Evolutionary conservation across 2,113 vertebrate genomes (phyloP), one percentile per base, ranked within the genome.

Genomic region (Drymodes brunneopygia): DNA sequence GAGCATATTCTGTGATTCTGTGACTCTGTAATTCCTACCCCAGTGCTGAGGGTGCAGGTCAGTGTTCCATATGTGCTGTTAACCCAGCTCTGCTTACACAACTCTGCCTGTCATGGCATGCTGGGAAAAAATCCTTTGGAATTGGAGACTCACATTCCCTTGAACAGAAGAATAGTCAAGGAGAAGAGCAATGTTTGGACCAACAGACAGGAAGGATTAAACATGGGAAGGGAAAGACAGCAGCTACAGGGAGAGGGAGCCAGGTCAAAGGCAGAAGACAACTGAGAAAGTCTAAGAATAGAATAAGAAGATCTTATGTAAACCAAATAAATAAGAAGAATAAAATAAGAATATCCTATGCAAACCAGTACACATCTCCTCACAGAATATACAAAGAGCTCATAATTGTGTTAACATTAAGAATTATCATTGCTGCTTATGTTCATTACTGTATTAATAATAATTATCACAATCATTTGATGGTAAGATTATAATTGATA

Each of bases 191-290:
- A 48, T 3, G 0, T 61, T n/a, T 53, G 8, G 13, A 25, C 23
- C 12, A 88, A 35, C 14, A 38, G 29, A 60, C 21, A 77, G 29
- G 31, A 66, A 74, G 42, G 31, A 44, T n/a, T 82, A 6, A 47
- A 31, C 3, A 40, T 28, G 15, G 54, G 25, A 61, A 56, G 10
- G 23, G 45, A 72, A 89, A 84, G 22, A 27, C 4, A 14, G 15
- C 28, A 65, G 12, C 21, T 67, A 40, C 8, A n/a, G 51, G 29
- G 5, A 2, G 4, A 23, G 15, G 0, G 5, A 15, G 3, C 3
- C 2, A 25, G 10, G 12, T 1, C 4, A 10, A 44, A 83, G 47
- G 28, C 38, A 71, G 31, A 62, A 88, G 15, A 92, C 6, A 35
- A 66, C 24, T 50, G 35, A 71, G 48, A 67, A 74, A 51, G 10